phyloP scores from a whole-genome alignment of 2,113 vertebrate species.

The Rhineura floridana region DNA sequence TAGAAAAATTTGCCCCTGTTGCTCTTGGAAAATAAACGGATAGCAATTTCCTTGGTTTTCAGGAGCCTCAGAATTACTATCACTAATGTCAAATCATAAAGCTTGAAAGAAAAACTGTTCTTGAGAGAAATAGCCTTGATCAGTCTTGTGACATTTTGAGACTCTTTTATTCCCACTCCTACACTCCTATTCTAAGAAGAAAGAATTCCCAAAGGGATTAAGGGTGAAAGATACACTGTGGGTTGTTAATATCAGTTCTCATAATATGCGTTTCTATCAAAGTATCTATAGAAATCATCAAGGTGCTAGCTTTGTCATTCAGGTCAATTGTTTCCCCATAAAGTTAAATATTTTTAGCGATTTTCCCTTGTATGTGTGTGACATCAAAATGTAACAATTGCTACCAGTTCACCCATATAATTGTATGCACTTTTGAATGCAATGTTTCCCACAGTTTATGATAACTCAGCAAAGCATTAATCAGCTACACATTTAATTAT shows the following conservation, averaged over 20 bases:
- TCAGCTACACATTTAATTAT: background rate
- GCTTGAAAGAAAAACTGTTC: background rate
- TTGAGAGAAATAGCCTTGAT: background rate
- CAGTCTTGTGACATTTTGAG: background rate
- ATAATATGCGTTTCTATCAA: background rate
- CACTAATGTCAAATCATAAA: constrained; percentile 21
- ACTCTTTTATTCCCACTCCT: background rate
- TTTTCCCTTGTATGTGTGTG: background rate
- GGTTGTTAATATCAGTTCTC: background rate
- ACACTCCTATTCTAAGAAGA: rapidly evolving
- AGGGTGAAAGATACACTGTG: background rate
- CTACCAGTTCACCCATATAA: background rate
- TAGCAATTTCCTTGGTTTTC: background rate
- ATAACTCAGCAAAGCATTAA: background rate
- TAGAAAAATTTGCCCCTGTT: background rate
- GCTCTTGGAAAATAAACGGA: background rate
- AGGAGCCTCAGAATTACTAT: background rate
- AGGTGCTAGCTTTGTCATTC: background rate
- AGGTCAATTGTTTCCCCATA: background rate
- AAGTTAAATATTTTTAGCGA: background rate
- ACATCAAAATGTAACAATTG: background rate
- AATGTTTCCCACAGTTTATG: background rate
- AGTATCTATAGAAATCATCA: background rate
- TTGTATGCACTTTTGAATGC: background rate
- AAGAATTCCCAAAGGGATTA: background rate